Conservation (phyloP, 2,113 vertebrate species). For the Malurus elegans region DNA sequence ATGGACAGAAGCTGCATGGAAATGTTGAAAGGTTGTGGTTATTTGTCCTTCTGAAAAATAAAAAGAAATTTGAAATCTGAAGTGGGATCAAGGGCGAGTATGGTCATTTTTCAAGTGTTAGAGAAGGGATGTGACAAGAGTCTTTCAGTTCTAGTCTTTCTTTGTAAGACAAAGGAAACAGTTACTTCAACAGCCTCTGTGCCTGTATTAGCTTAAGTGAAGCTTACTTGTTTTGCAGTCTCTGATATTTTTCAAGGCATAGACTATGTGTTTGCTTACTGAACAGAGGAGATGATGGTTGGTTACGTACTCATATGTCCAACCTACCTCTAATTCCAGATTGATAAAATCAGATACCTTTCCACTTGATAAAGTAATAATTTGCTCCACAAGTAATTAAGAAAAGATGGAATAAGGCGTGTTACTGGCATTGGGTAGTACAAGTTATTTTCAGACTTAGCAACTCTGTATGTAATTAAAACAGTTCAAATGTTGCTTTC, state of each 20-base stretch:
- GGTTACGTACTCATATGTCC: not conserved
- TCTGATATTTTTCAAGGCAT: not conserved
- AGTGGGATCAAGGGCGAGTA: not conserved
- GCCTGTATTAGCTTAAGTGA: not conserved
- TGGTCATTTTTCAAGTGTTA: not conserved
- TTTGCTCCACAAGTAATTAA: slow-evolving; percentile 21
- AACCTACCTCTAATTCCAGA: slow-evolving; percentile 15
- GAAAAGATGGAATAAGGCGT: not conserved
- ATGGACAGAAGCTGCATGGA: not conserved
- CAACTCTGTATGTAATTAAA: slow-evolving; percentile 64
- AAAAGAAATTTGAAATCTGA: not conserved
- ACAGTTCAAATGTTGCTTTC: slow-evolving; percentile 60
- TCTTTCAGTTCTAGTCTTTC: not conserved
- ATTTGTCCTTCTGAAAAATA: not conserved
- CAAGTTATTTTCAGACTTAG: slow-evolving; percentile 54
- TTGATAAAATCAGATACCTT: not conserved
- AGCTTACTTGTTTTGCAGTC: not conserved
- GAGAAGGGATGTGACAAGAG: not conserved
- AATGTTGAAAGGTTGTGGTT: not conserved
- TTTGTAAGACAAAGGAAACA: not conserved
- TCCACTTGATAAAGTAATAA: slow-evolving; percentile 8
- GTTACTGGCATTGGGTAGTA: not conserved
- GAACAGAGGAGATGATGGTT: not conserved
- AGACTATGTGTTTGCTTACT: not conserved
- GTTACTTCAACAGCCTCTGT: not conserved